Base-by-base conservation (phyloP, 2,888 invertebrate species). In the Noctua janthina region DNA sequence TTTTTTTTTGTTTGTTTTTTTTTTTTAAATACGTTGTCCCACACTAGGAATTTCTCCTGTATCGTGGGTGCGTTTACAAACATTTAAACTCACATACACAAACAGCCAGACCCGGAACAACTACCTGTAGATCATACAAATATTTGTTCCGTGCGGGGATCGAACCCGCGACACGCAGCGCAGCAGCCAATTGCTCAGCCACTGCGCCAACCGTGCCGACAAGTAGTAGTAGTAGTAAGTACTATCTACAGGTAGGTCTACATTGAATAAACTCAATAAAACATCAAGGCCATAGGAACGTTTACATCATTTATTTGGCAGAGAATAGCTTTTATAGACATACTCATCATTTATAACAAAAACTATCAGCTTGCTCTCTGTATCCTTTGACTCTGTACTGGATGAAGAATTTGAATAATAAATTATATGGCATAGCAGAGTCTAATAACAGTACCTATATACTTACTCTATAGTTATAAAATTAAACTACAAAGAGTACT, bases 351-450 rank as follows among this genome's bases (percentile, higher is more conserved):
- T 59, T 4, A 35, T 2, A 59, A 66, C 11, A 80, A 71, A 71
- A 71, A 67, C 15, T 46, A 39, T 4, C 6, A 74, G 5, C 2
- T 10, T 35, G 23, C n/a, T n/a, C 23, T 35, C 64, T 17, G n/a
- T 51, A 29, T 67, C 70, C 66, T 84, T 81, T 84, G 73, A 78
- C 54, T 49, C 35, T 46, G 29, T 29, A 39, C 49, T 23, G 62
- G 39, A 29, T 1, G 7, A 23, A 49, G 11, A 84, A 76, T 82
- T 84, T 76, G 49, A 78, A 76, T 85, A 85, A 68, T 68, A 67
- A 66, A 79, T 74, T 82, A 20, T 43, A 67, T 49, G 70, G 59
- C 29, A 15, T 8, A 15, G 39, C 39, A 15, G 17, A n/a, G 20
- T 4, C 8, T 78, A 49, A 64, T 39, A 51, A 39, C 29, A 49